These are phyloP conservation scores for Papilio gigon DNA, from an alignment of 2,888 invertebrate species.

Conservation along the genomic window DNA sequence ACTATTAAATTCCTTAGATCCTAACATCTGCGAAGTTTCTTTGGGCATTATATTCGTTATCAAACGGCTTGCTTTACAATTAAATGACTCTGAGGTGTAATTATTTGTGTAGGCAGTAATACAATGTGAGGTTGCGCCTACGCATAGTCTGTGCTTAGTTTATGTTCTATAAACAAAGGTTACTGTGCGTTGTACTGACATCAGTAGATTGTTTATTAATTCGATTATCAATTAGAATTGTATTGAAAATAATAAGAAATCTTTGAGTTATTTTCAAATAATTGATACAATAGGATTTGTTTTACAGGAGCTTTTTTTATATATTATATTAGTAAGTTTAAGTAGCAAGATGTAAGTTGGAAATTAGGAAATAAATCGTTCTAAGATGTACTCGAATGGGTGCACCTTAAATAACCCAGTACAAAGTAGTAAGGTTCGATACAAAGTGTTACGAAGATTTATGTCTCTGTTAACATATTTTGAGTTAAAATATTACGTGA, in stretches of 20 bases:
- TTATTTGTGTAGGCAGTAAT: constrained; percentile 34
- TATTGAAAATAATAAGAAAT: background rate
- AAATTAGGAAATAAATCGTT: background rate
- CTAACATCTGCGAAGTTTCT: background rate
- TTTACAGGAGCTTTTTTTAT: too few relatives aligned
- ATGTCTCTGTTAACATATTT: too few relatives aligned
- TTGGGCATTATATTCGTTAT: background rate
- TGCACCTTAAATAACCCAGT: constrained; percentile 5
- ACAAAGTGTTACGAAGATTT: constrained; percentile 1
- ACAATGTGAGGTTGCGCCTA: constrained; percentile 33
- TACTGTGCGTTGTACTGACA: constrained; percentile 9
- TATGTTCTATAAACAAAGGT: constrained; percentile 23
- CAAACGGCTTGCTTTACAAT: constrained; percentile 10
- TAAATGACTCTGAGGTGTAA: constrained; percentile 19
- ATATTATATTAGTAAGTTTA: too few relatives aligned
- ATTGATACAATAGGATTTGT: background rate
- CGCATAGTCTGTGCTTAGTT: constrained; percentile 5
- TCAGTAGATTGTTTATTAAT: background rate
- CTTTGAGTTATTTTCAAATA: background rate
- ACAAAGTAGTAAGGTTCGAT: constrained; percentile 13
- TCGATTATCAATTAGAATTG: constrained; percentile 11
- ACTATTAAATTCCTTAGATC: background rate
- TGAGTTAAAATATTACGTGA: too few relatives aligned
- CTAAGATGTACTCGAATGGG: constrained; percentile 2
- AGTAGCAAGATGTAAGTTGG: too few relatives aligned